Evolutionary conservation across 2,888 invertebrate species (phyloP).

Genomic region (Trachelus iudaicus): DNA sequence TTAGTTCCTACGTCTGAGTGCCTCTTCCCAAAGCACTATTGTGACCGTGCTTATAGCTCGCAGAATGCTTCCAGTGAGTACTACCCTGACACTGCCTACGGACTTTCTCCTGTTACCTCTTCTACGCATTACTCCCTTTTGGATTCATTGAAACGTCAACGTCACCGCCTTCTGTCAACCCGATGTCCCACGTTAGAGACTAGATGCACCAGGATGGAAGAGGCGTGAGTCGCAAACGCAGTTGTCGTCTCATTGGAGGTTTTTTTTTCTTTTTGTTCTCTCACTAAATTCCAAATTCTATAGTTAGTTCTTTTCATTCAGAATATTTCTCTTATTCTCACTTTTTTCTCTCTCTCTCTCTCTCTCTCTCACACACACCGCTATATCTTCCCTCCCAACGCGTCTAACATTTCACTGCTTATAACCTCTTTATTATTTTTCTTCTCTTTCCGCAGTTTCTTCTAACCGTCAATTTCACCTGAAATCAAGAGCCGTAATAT

Average conservation of each 20-base stretch:
- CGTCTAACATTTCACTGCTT: background rate
- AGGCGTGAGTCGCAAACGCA: background rate
- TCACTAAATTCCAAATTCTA: background rate
- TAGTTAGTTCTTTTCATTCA: background rate
- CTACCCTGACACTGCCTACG: background rate
- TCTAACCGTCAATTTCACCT: background rate
- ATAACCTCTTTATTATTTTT: background rate
- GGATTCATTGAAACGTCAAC: background rate
- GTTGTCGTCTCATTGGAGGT: background rate
- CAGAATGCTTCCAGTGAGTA: background rate
- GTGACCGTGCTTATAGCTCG: background rate
- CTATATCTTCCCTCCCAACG: background rate
- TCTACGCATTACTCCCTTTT: background rate
- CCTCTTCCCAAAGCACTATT: background rate
- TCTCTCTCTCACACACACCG: too few species aligned
- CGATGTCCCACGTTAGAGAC: background rate
- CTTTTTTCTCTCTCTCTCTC: too few species aligned
- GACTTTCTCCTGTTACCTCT: background rate
- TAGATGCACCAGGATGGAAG: background rate
- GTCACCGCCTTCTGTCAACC: conserved; percentile 3
- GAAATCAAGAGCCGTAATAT: background rate
- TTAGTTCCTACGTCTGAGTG: background rate
- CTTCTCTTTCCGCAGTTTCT: background rate
- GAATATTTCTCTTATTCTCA: background rate
- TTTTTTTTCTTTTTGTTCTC: background rate